phyloP scores from a whole-genome alignment of 2,888 invertebrate species.

The Acleris sparsana region DNA sequence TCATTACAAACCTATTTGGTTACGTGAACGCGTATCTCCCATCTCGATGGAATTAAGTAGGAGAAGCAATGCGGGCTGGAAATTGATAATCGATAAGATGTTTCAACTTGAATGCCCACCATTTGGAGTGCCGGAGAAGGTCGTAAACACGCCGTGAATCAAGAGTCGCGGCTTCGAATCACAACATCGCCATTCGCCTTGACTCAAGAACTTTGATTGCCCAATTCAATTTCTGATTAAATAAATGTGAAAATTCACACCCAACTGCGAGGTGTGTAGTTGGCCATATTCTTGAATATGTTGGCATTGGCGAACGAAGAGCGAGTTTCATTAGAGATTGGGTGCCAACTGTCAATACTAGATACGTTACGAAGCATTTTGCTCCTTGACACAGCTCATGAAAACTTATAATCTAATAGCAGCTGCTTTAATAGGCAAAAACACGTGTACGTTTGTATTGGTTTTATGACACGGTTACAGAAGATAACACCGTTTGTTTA shows the following conservation, averaged over 20 bases:
- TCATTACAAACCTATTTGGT: slow-evolving; percentile 26
- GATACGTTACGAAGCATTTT: slow-evolving; percentile 11
- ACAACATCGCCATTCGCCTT: slow-evolving; percentile 24
- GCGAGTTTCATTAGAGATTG: slow-evolving; percentile 30
- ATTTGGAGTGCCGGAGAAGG: slow-evolving; percentile 13
- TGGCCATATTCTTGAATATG: slow-evolving; percentile 25
- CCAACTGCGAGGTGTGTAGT: slow-evolving; percentile 22
- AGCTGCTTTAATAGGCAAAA: slow-evolving; percentile 22
- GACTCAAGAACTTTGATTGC: slow-evolving; percentile 34
- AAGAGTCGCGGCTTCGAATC: slow-evolving; percentile 23
- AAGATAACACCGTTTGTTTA: slow-evolving; percentile 34
- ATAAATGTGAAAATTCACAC: slow-evolving; percentile 33
- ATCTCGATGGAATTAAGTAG: slow-evolving; percentile 24
- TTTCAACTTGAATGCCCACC: slow-evolving; percentile 8
- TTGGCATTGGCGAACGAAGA: slow-evolving; percentile 36
- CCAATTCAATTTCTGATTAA: slow-evolving; percentile 30
- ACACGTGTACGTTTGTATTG: slow-evolving; percentile 34
- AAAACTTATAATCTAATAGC: slow-evolving; percentile 3
- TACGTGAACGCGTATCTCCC: slow-evolving; percentile 23
- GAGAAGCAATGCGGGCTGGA: slow-evolving; percentile 17
- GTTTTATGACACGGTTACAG: slow-evolving; percentile 35
- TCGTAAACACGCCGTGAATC: slow-evolving; percentile 11
- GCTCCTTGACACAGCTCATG: slow-evolving; percentile 1
- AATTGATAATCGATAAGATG: slow-evolving; percentile 28
- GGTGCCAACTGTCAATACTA: slow-evolving; percentile 34